Percentiles rank a stretch among this genome's conserved stretches.
Evolutionary conservation across 2,888 invertebrate genomes (phyloP).

Genomic region (Cylloceria caligata): DNA sequence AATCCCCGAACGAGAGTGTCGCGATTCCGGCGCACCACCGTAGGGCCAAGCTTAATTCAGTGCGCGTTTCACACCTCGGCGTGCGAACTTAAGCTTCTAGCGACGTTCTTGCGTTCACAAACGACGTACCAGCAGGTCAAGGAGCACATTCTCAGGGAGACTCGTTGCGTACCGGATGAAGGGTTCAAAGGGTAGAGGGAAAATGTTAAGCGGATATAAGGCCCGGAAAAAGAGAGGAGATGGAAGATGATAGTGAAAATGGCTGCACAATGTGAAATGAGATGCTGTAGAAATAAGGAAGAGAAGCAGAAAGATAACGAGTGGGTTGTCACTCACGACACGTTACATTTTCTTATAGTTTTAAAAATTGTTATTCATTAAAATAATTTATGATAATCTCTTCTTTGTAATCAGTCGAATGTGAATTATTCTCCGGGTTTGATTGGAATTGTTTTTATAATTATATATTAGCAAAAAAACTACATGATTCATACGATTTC

Average conservation of each 20-base stretch:
- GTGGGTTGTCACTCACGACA: background rate
- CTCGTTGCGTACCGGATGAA: slow-evolving; percentile 25
- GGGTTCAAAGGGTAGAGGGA: slow-evolving; percentile 48
- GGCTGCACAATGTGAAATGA: slow-evolving; percentile 25
- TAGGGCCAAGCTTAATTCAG: slow-evolving; percentile 57
- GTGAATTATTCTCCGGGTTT: background rate
- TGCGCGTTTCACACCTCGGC: slow-evolving; percentile 54
- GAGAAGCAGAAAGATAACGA: background rate
- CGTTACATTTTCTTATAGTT: too few relatives aligned
- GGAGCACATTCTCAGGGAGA: slow-evolving; percentile 48
- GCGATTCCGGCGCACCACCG: slow-evolving; percentile 15
- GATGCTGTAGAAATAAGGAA: slow-evolving; percentile 12
- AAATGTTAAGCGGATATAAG: slow-evolving; percentile 62
- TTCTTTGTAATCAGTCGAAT: background rate
- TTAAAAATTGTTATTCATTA: background rate
- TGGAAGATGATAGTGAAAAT: slow-evolving; percentile 52
- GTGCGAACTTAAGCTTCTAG: slow-evolving; percentile 49
- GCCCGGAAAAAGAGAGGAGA: background rate
- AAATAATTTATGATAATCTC: background rate
- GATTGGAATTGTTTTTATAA: too few relatives aligned
- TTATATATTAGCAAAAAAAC: too few relatives aligned
- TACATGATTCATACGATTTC: too few relatives aligned
- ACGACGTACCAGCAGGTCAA: slow-evolving; percentile 59
- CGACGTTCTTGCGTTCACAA: slow-evolving; percentile 49
- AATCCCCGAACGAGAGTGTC: slow-evolving; percentile 73